Percentiles rank a stretch among this genome's conserved stretches.
Evolutionary conservation across 2,888 invertebrate species (phyloP).

Genomic region (Scaptomyza parva): DNA sequence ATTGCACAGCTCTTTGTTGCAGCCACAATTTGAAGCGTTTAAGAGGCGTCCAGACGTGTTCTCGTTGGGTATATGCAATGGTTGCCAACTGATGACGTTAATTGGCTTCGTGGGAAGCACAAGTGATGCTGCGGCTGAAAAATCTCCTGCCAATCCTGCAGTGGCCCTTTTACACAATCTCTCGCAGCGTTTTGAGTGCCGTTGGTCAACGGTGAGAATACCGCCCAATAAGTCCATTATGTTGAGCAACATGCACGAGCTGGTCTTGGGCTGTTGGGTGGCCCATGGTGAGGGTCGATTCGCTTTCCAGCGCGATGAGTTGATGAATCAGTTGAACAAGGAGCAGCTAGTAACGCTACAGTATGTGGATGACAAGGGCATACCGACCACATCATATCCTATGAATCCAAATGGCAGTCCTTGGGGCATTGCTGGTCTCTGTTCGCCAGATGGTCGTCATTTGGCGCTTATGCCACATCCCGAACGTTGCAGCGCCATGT

Average conservation of each 20-base stretch:
- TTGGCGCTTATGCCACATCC: slow-evolving; percentile 99
- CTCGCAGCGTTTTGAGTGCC: slow-evolving; percentile 94
- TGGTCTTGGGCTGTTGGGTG: slow-evolving; percentile 97
- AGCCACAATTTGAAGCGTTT: slow-evolving; percentile 92
- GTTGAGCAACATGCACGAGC: slow-evolving; percentile 94
- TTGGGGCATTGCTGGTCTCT: slow-evolving; percentile 94
- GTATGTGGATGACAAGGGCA: slow-evolving; percentile 93
- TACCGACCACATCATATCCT: slow-evolving; percentile 93
- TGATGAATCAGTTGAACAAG: slow-evolving; percentile 86
- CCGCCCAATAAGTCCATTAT: slow-evolving; percentile 89
- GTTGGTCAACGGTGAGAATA: slow-evolving; percentile 92
- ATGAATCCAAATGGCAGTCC: slow-evolving; percentile 97
- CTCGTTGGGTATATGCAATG: slow-evolving; percentile 99
- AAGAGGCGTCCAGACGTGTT: slow-evolving; percentile 92
- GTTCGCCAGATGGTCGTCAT: slow-evolving; percentile 96
- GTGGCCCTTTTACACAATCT: slow-evolving; percentile 93
- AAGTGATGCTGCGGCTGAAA: slow-evolving; percentile 1
- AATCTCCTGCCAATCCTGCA: slow-evolving; percentile 83
- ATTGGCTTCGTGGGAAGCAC: slow-evolving; percentile 95
- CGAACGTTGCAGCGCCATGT: slow-evolving; percentile 94
- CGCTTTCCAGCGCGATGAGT: slow-evolving; percentile 86
- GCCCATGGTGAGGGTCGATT: slow-evolving; percentile 98
- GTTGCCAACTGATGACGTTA: slow-evolving; percentile 97
- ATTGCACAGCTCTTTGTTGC: slow-evolving; percentile 91
- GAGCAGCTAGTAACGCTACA: slow-evolving; percentile 90